Conservation (phyloP, 2,888 invertebrate species). For the Calliopum simillimum region DNA sequence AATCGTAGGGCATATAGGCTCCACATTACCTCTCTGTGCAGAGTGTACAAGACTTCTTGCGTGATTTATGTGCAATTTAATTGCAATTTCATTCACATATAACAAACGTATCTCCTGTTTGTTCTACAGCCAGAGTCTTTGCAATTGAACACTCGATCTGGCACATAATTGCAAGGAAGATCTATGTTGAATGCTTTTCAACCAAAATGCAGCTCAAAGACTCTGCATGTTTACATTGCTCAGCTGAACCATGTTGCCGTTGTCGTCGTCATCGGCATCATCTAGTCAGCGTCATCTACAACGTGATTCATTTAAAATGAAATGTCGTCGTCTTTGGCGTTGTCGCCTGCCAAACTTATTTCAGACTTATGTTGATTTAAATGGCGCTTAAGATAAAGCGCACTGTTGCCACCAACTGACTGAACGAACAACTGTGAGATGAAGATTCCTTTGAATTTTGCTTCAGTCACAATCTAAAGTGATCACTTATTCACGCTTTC, state of each 20-base stretch:
- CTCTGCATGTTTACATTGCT: slow-evolving; percentile 2
- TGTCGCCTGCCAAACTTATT: slow-evolving; percentile 11
- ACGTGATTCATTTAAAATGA: slow-evolving; percentile 16
- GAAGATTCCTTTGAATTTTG: slow-evolving; percentile 1
- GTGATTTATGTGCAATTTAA: slow-evolving; percentile 12
- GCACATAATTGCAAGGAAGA: not conserved
- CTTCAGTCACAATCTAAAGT: slow-evolving; percentile 8
- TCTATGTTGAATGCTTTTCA: not conserved
- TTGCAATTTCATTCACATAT: not conserved
- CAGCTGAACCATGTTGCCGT: slow-evolving; percentile 4
- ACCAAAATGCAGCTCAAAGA: not conserved
- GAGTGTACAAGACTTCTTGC: not conserved
- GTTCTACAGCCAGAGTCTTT: not conserved
- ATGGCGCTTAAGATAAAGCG: slow-evolving; percentile 12
- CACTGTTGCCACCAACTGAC: not conserved
- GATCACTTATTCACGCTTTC: slow-evolving; percentile 13
- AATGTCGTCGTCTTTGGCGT: not conserved
- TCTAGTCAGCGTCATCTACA: not conserved
- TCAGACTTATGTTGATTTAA: slow-evolving; percentile 16
- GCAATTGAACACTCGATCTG: not conserved
- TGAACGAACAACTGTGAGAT: not conserved
- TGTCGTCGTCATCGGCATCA: slow-evolving; percentile 3
- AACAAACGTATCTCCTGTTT: not conserved
- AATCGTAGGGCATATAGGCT: too few species aligned
- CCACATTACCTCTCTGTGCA: too few species aligned